Conservation (phyloP, 2,797 vertebrate genomes). For the Enteromius anoplus region DNA sequence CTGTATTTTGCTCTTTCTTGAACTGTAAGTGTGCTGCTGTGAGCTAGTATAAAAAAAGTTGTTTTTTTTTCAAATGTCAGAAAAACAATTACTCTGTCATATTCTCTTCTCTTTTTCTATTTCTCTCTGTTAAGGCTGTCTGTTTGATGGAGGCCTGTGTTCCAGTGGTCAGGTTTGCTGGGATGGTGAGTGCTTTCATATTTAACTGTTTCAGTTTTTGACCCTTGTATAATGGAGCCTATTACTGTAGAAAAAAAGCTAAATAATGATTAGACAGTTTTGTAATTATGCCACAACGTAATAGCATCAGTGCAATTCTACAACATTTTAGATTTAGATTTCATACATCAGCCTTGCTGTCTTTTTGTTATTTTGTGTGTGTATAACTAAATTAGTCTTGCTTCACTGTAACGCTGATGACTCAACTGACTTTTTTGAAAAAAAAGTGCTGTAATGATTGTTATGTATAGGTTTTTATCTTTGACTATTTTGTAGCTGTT, state of each 20-base stretch:
- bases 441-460: neutral
- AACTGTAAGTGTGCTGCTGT: neutral
- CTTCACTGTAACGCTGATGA: neutral
- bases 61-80: neutral
- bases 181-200: constrained; percentile 71
- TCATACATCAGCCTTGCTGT: neutral
- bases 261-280: constrained; percentile 1
- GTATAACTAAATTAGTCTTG: neutral
- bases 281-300: neutral
- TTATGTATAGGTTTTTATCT: neutral
- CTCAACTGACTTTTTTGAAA: neutral
- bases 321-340: neutral
- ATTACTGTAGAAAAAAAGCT: neutral
- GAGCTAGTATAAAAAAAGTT: neutral
- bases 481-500: neutral
- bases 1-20: neutral
- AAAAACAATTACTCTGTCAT: constrained; percentile 2
- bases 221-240: constrained; percentile 9
- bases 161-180: constrained; percentile 71
- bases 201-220: constrained; percentile 17
- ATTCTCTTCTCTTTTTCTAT: neutral
- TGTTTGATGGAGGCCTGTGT: constrained; percentile 79
- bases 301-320: neutral
- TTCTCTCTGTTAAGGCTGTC: constrained; percentile 71
- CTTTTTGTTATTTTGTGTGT: constrained; percentile 6